Percentiles rank a stretch among this genome's conserved stretches.
These are phyloP conservation scores for Gallirallus australis DNA, from an alignment of 2,797 vertebrate genomes.

Conservation along the genomic window DNA sequence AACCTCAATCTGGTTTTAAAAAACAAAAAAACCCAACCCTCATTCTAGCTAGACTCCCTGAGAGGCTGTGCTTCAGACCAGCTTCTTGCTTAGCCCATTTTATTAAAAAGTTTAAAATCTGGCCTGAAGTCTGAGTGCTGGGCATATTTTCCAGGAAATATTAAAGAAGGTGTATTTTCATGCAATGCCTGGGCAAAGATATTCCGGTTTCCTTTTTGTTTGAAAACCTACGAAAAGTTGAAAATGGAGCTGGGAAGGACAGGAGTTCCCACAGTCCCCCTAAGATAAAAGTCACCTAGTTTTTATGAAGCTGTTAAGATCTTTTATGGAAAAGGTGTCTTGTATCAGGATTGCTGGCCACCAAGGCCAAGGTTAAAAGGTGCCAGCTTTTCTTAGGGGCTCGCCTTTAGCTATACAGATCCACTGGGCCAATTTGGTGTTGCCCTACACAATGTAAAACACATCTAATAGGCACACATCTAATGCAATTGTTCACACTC, in stretches of 20 bases:
- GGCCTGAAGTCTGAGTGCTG: fast-evolving
- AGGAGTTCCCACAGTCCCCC: background rate
- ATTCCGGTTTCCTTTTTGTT: background rate
- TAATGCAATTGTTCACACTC: background rate
- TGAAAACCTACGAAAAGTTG: background rate
- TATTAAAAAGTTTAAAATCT: background rate
- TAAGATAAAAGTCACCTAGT: background rate
- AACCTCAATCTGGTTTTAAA: background rate
- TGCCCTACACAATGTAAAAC: background rate
- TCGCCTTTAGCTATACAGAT: background rate
- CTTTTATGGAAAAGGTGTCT: background rate
- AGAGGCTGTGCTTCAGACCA: background rate
- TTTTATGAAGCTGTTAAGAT: background rate
- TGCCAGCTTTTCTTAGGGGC: background rate
- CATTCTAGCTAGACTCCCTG: background rate
- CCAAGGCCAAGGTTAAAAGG: background rate
- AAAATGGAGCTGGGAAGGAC: background rate
- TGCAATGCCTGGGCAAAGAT: fast-evolving
- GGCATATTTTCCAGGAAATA: background rate
- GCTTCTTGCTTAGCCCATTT: background rate
- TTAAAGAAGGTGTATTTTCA: background rate
- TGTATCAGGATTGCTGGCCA: background rate
- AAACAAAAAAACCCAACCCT: background rate
- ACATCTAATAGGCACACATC: background rate
- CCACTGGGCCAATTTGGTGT: background rate